A percentile compares a stretch with the other conserved stretches of the same genome.
Conservation (phyloP, 2,797 vertebrate genomes). For the Benthosema pterotum region DNA sequence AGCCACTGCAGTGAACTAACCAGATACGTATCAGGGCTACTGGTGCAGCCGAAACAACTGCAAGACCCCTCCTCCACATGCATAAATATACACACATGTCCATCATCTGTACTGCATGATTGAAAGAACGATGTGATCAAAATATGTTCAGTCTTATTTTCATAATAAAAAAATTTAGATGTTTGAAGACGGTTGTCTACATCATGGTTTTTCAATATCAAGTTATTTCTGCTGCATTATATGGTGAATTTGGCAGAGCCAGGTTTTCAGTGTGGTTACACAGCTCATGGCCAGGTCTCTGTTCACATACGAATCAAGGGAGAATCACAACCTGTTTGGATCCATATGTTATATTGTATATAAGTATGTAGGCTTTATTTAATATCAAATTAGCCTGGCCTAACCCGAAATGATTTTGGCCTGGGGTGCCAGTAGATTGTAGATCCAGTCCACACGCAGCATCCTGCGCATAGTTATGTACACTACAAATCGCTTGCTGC, state of each 20-base stretch:
- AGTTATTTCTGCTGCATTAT: neutral
- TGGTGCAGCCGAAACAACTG: conserved; percentile 37
- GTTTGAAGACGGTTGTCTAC: conserved; percentile 43
- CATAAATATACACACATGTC: conserved; percentile 28
- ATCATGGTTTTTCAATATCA: no score
- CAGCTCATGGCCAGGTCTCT: neutral
- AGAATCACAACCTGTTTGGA: neutral
- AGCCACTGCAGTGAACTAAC: conserved; percentile 27
- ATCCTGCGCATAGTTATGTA: no score
- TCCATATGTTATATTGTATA: no score
- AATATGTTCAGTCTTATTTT: conserved; percentile 80
- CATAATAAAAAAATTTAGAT: conserved; percentile 80
- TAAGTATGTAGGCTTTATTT: no score
- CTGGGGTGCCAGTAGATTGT: no score
- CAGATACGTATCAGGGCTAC: conserved; percentile 39
- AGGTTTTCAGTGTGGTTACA: no score
- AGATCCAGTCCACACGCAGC: no score
- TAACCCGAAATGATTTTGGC: no score
- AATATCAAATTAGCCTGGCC: no score
- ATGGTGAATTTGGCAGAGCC: neutral
- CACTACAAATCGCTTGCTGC: no score
- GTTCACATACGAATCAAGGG: neutral
- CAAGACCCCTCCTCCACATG: conserved; percentile 8
- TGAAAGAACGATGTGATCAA: conserved; percentile 68
- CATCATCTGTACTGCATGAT: conserved; percentile 67